Conservation (phyloP, 2,113 vertebrate genomes). For the Myotis yumanensis region DNA sequence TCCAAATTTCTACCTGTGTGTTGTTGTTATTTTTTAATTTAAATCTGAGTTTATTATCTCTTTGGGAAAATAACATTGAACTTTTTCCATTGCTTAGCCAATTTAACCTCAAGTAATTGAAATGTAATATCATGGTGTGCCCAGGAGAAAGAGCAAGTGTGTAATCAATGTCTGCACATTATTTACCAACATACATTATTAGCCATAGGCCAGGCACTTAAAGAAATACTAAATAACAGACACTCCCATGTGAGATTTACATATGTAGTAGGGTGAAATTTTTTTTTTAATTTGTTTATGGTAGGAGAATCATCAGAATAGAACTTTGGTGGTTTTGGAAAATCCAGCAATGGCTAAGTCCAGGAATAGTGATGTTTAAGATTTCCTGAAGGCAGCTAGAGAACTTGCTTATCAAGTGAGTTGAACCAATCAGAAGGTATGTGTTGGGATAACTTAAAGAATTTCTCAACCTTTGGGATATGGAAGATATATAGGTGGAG, state of each 20-base stretch:
- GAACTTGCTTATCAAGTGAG: background rate
- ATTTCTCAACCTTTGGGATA: background rate
- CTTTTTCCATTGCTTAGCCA: background rate
- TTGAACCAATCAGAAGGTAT: background rate
- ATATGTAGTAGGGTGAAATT: background rate
- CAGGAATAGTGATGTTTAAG: background rate
- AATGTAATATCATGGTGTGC: background rate
- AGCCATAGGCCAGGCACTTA: background rate
- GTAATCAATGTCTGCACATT: background rate
- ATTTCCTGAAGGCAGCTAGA: background rate
- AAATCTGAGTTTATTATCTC: background rate
- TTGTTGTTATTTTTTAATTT: background rate
- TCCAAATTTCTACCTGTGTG: background rate
- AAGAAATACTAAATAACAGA: background rate
- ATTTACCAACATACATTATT: background rate
- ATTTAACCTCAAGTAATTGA: background rate
- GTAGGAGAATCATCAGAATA: background rate
- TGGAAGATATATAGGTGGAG: background rate
- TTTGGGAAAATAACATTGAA: background rate
- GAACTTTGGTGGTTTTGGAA: background rate
- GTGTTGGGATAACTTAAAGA: background rate
- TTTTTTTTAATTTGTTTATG: background rate
- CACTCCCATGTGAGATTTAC: background rate
- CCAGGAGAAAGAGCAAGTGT: background rate
- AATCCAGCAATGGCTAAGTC: background rate